These are phyloP conservation scores for Lingula anatina DNA, from an alignment of 2,888 invertebrate species.

Conservation along the genomic window DNA sequence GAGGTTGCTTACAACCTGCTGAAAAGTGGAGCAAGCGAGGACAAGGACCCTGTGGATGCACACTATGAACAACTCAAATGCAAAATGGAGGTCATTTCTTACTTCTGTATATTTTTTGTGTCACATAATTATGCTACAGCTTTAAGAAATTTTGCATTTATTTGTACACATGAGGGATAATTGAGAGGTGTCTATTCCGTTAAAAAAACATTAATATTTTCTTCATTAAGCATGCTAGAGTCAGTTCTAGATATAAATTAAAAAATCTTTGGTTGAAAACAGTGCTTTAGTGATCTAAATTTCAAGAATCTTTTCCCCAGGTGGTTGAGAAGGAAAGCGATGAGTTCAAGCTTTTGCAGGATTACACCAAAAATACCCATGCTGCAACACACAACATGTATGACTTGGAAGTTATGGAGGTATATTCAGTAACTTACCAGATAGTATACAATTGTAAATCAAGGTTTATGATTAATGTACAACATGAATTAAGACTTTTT, in stretches of 20 bases:
- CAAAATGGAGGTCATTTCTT: constrained; percentile 59
- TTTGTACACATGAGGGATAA: too few relatives aligned
- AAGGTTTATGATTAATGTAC: too few relatives aligned
- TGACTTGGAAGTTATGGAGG: constrained; percentile 65
- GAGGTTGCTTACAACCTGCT: constrained; percentile 90
- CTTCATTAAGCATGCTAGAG: too few relatives aligned
- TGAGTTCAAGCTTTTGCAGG: constrained; percentile 69
- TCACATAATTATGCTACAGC: too few relatives aligned
- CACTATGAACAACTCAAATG: constrained; percentile 86
- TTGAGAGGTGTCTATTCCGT: not conserved
- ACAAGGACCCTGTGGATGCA: constrained; percentile 67
- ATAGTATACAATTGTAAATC: too few relatives aligned
- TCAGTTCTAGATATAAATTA: too few relatives aligned
- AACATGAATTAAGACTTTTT: too few relatives aligned
- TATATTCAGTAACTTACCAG: too few relatives aligned
- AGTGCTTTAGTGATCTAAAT: too few relatives aligned
- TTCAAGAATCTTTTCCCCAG: constrained; percentile 22
- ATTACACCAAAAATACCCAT: constrained; percentile 87
- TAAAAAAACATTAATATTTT: too few relatives aligned
- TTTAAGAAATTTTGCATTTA: not conserved
- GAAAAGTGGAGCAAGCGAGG: constrained; percentile 57
- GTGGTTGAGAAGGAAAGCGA: constrained; percentile 63
- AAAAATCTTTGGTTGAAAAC: too few relatives aligned
- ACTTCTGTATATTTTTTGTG: too few relatives aligned
- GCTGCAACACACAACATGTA: constrained; percentile 80